phyloP scores from a whole-genome alignment of 1,140 invertebrate genomes.

The Ceratina australensis region DNA sequence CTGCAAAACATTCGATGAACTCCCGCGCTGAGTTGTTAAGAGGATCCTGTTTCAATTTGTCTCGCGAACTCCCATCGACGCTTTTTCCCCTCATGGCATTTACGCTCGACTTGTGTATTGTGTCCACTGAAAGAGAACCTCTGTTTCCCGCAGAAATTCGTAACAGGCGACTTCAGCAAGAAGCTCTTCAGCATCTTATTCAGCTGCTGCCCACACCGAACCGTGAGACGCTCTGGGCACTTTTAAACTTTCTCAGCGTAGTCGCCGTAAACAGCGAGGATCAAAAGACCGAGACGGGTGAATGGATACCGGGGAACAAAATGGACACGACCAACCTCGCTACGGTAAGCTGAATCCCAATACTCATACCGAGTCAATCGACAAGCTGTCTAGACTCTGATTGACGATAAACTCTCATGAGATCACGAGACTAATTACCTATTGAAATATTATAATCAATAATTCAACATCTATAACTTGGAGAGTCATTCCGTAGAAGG shows the following conservation, averaged over 20 bases:
- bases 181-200: constrained; percentile 90
- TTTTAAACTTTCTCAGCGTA: constrained; percentile 89
- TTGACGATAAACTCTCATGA: no score
- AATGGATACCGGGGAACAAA: constrained; percentile 90
- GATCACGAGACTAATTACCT: background rate
- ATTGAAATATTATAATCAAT: no score
- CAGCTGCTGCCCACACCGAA: constrained; percentile 92
- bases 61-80: background rate
- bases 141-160: constrained; percentile 84
- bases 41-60: background rate
- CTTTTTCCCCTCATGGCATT: background rate
- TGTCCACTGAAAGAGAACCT: background rate
- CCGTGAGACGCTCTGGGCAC: constrained; percentile 91
- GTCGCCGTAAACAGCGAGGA: constrained; percentile 89
- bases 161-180: constrained; percentile 89
- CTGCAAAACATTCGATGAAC: background rate
- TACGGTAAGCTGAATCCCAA: constrained; percentile 78
- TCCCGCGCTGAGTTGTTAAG: background rate
- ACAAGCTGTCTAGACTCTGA: background rate
- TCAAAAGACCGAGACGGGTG: constrained; percentile 80
- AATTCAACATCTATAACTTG: no score
- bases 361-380: background rate
- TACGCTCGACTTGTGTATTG: background rate
- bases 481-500: no score
- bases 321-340: constrained; percentile 96